Percentiles rank a stretch among this genome's conserved stretches.
phyloP scores from a whole-genome alignment of 2,797 vertebrate genomes.

The Mycteria americana region DNA sequence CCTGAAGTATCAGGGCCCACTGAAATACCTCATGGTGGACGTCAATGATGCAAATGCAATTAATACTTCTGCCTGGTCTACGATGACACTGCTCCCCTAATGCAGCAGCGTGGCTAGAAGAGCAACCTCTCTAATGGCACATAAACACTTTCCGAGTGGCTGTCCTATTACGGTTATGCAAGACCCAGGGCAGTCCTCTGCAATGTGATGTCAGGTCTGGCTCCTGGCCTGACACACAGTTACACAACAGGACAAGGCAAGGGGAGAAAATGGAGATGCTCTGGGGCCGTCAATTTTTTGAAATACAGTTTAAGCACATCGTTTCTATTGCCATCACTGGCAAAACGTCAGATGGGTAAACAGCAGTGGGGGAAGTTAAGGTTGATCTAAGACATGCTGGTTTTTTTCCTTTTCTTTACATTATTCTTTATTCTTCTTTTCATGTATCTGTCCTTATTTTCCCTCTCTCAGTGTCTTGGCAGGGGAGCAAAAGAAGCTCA shows the following conservation, averaged over 20 bases:
- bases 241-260: slow-evolving; percentile 13
- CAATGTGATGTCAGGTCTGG: slow-evolving; percentile 2
- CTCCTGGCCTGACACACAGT: not conserved
- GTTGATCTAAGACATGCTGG: not conserved
- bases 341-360: not conserved
- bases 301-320: not conserved
- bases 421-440: not conserved
- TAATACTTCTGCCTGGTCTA: not conserved
- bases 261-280: not conserved
- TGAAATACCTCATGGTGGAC: not conserved
- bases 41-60: not conserved
- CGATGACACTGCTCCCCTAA: not conserved
- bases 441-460: not conserved
- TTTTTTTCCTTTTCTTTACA: not conserved
- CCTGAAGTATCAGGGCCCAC: not conserved
- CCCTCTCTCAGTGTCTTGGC: not conserved
- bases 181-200: slow-evolving; percentile 13
- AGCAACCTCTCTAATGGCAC: not conserved
- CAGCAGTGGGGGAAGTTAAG: not conserved
- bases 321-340: not conserved
- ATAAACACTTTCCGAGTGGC: slow-evolving; percentile 3
- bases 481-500: not conserved
- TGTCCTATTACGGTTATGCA: slow-evolving; percentile 41
- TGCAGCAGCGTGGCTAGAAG: not conserved
- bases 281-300: not conserved